A percentile compares a stretch with the other conserved stretches of the same genome.
Conservation (phyloP, 2,797 vertebrate genomes). For the Lepus oiostolus region DNA sequence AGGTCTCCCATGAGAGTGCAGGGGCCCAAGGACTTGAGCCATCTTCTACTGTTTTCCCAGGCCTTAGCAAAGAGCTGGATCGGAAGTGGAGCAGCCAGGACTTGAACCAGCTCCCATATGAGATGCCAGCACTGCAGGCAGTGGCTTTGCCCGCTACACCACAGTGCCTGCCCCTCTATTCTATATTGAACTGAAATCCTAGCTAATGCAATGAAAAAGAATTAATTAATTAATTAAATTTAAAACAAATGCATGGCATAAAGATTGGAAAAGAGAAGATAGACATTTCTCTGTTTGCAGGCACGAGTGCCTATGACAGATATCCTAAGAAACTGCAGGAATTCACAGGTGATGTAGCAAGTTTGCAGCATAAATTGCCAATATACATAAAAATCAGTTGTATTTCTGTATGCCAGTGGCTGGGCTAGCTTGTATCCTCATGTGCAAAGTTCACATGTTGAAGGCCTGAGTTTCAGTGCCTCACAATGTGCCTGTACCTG, state of each 20-base stretch:
- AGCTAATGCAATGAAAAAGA: not conserved
- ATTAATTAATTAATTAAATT: not conserved
- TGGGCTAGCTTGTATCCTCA: too few relatives aligned
- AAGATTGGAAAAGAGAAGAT: not conserved
- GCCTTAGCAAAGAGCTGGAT: too few relatives aligned
- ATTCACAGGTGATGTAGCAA: not conserved
- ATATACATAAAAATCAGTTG: not conserved
- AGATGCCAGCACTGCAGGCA: too few relatives aligned
- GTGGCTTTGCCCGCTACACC: too few relatives aligned
- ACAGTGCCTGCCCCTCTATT: too few relatives aligned
- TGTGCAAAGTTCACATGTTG: not conserved
- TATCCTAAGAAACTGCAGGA: not conserved
- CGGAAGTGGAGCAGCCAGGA: too few relatives aligned
- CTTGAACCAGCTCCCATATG: too few relatives aligned
- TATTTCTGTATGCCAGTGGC: not conserved
- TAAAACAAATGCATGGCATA: not conserved
- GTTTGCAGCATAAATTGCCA: not conserved
- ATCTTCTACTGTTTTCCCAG: too few relatives aligned
- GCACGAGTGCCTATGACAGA: not conserved
- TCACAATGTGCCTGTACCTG: not conserved
- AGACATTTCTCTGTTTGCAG: not conserved
- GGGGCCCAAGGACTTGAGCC: too few relatives aligned
- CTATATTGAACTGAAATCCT: not conserved
- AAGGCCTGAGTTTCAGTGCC: not conserved
- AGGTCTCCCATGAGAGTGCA: too few relatives aligned